Percentiles rank a stretch among this genome's conserved stretches.
Evolutionary conservation across 1,140 invertebrate species (phyloP).

Genomic region (Drosophila insularis): DNA sequence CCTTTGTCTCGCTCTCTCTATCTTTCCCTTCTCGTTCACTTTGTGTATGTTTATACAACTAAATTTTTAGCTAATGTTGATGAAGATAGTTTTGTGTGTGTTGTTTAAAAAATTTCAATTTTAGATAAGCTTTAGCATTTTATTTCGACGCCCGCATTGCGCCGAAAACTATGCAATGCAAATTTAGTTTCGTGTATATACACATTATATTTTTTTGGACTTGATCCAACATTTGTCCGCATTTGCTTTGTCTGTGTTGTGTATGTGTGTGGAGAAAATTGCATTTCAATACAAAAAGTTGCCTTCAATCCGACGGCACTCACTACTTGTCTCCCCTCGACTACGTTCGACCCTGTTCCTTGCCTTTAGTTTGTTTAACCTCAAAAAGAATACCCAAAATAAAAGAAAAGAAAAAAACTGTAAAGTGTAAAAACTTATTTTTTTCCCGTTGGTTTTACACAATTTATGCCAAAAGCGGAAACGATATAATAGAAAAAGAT

Average conservation of each 20-base stretch:
- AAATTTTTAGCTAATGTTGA: slow-evolving; percentile 40
- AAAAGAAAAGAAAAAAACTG: slow-evolving; percentile 44
- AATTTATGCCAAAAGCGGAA: slow-evolving; percentile 67
- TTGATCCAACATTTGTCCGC: slow-evolving; percentile 69
- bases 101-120: slow-evolving; percentile 57
- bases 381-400: slow-evolving; percentile 33
- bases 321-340: slow-evolving; percentile 6
- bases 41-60: slow-evolving; percentile 36
- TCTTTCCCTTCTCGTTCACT: background rate
- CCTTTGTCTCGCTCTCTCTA: background rate
- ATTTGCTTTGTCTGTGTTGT: slow-evolving; percentile 34
- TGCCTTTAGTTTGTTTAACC: slow-evolving; percentile 73
- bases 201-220: slow-evolving; percentile 43
- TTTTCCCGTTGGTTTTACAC: slow-evolving; percentile 34
- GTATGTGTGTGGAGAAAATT: slow-evolving; percentile 42
- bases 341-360: slow-evolving; percentile 20
- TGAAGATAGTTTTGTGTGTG: slow-evolving; percentile 25
- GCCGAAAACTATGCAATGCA: slow-evolving; percentile 71
- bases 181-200: slow-evolving; percentile 42
- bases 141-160: slow-evolving; percentile 63
- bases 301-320: background rate
- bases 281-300: slow-evolving; percentile 71
- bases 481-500: slow-evolving; percentile 79
- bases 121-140: slow-evolving; percentile 59
- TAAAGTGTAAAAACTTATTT: slow-evolving; percentile 22